Conservation (phyloP, 2,888 invertebrate species). For the Drosophila stalkeri region DNA sequence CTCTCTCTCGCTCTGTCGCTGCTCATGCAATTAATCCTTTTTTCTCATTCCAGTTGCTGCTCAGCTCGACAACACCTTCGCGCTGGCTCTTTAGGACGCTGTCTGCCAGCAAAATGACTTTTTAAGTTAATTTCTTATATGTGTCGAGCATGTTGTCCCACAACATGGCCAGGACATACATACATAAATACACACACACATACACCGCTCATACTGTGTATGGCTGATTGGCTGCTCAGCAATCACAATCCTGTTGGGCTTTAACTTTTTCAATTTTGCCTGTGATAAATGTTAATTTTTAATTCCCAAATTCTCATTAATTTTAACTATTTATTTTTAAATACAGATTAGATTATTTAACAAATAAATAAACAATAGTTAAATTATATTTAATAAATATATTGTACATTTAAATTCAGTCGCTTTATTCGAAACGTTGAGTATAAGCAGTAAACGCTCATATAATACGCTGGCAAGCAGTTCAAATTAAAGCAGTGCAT, state of each 20-base stretch:
- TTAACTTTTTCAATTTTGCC: conserved; percentile 30
- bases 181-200: not conserved
- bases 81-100: conserved; percentile 41
- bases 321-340: not conserved
- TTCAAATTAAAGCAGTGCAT: conserved; percentile 1
- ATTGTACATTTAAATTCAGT: not conserved
- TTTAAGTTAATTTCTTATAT: conserved; percentile 79
- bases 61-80: conserved; percentile 15
- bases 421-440: not conserved
- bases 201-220: conserved; percentile 15
- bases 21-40: conserved; percentile 79
- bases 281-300: conserved; percentile 28
- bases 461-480: not conserved
- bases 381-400: not conserved
- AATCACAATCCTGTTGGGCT: conserved; percentile 23
- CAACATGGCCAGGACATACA: conserved; percentile 40
- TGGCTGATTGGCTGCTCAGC: conserved; percentile 43
- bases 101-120: conserved; percentile 74
- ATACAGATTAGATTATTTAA: not conserved
- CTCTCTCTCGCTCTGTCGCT: not conserved
- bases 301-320: conserved; percentile 9
- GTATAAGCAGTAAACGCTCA: not conserved
- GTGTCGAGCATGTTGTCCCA: conserved; percentile 60
- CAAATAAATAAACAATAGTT: not conserved
- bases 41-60: conserved; percentile 45